A percentile compares a stretch with the other conserved stretches of the same genome.
Evolutionary conservation across 2,888 invertebrate species (phyloP).

Genomic region (Parnassius apollo): DNA sequence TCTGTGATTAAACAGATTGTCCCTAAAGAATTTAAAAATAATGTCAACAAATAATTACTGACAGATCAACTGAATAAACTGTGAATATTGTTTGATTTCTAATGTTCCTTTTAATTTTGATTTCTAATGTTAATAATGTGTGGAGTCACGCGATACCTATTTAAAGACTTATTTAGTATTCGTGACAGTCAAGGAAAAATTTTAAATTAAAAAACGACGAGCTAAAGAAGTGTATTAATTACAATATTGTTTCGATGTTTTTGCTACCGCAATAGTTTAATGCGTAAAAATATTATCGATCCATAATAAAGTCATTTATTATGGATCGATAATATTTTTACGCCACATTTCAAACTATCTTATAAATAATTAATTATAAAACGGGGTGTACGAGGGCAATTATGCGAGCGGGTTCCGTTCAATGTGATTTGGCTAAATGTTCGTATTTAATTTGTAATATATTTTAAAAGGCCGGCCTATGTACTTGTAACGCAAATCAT

Average conservation of each 20-base stretch:
- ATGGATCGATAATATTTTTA: no score
- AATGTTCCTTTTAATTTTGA: no score
- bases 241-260: background rate
- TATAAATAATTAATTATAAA: conserved; percentile 20
- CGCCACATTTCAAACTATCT: background rate
- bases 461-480: conserved; percentile 9
- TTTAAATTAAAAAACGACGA: background rate
- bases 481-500: conserved; percentile 2
- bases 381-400: background rate
- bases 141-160: no score
- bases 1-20: no score
- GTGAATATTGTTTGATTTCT: no score
- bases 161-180: no score
- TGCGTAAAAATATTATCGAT: background rate
- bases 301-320: background rate
- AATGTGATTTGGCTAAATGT: conserved; percentile 1
- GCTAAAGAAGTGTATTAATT: background rate
- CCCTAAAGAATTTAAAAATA: no score
- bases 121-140: no score
- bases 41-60: no score
- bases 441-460: background rate
- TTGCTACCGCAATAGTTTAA: background rate
- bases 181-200: no score
- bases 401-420: background rate
- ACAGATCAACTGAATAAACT: no score